Percentiles rank a stretch among this genome's conserved stretches.
These are phyloP conservation scores for Polypedilum vanderplanki DNA, from an alignment of 1,140 invertebrate genomes.

Conservation along the genomic window DNA sequence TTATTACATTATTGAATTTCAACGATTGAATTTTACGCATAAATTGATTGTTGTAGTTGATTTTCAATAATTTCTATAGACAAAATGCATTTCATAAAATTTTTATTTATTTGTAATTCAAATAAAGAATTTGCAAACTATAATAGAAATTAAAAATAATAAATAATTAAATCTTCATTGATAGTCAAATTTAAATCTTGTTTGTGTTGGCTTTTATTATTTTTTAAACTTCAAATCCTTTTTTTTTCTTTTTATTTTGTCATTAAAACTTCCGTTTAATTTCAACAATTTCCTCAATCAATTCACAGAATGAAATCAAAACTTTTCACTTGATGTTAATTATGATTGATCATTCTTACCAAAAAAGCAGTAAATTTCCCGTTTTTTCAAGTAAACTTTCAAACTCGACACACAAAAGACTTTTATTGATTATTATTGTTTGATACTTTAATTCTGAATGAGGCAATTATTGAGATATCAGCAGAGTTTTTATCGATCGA, in stretches of 20 bases:
- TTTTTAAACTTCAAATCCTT: too few relatives aligned
- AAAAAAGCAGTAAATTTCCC: not conserved
- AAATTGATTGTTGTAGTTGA: too few relatives aligned
- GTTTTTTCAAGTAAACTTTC: not conserved
- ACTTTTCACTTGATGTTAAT: slow-evolving; percentile 8
- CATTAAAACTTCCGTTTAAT: not conserved
- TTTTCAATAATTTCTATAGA: too few relatives aligned
- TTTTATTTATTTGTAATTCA: too few relatives aligned
- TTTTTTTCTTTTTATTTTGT: not conserved
- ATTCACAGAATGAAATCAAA: slow-evolving; percentile 24
- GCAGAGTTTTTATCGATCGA: not conserved
- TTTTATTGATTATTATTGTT: slow-evolving; percentile 20
- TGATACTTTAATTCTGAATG: slow-evolving; percentile 27
- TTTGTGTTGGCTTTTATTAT: too few relatives aligned
- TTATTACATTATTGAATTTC: too few relatives aligned
- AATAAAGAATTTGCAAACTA: too few relatives aligned
- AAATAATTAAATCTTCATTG: too few relatives aligned
- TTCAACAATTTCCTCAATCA: not conserved
- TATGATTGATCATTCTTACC: slow-evolving; percentile 22
- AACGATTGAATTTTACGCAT: too few relatives aligned
- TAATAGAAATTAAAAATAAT: too few relatives aligned
- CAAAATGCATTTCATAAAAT: too few relatives aligned
- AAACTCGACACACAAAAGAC: not conserved
- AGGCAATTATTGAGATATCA: slow-evolving; percentile 23
- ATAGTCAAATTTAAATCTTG: too few relatives aligned